Evolutionary conservation across 2,888 invertebrate genomes (phyloP).

Genomic region (Ferdinandea cuprea): DNA sequence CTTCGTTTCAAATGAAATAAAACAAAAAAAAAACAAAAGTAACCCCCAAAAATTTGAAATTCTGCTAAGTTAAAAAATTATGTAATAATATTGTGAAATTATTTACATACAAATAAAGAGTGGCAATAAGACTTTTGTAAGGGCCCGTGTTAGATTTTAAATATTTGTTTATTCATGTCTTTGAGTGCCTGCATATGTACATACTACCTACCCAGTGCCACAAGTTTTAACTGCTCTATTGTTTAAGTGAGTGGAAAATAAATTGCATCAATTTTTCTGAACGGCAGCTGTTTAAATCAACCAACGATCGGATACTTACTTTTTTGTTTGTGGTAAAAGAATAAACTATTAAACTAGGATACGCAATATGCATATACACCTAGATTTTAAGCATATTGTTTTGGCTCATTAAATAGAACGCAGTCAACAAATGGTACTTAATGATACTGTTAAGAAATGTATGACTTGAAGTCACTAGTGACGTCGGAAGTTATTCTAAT

Average conservation of each 20-base stretch:
- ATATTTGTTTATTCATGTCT: background rate
- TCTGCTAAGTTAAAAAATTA: background rate
- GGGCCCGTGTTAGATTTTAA: no score
- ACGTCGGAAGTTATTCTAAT: no score
- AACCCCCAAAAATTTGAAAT: background rate
- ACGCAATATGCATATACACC: no score
- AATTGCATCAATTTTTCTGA: background rate
- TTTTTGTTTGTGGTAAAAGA: background rate
- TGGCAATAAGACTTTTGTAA: no score
- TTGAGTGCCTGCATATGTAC: background rate
- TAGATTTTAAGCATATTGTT: no score
- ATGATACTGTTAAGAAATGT: no score
- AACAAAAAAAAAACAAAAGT: constrained; percentile 17
- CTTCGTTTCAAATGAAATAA: constrained; percentile 39
- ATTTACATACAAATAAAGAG: no score
- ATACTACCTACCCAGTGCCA: background rate
- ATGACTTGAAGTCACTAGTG: no score
- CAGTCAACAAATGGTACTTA: no score
- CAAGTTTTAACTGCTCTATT: background rate
- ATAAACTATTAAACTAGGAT: background rate
- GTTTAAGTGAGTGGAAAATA: constrained; percentile 8
- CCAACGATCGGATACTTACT: background rate
- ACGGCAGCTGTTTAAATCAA: background rate
- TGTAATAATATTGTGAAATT: background rate
- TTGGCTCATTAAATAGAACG: no score